phyloP scores from a whole-genome alignment of 2,888 invertebrate genomes.

The Kuschelorhynchus macadamiae region DNA sequence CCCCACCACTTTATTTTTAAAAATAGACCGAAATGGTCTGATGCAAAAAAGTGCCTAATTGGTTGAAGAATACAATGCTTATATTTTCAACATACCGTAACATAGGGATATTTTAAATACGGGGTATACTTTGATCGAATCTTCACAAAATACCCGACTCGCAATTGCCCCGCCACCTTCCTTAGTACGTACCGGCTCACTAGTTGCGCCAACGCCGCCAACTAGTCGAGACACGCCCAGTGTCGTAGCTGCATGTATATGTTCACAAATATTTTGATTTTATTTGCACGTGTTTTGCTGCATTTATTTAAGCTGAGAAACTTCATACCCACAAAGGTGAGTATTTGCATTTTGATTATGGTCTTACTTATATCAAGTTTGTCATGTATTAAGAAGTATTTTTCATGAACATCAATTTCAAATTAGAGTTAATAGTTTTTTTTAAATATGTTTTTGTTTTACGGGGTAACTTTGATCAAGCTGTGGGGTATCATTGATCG shows the following conservation, averaged over 20 bases:
- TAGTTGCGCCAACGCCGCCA: not conserved
- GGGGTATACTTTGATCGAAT: slow-evolving; percentile 4
- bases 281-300: slow-evolving; percentile 1
- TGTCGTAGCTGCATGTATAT: not conserved
- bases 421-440: too few relatives aligned
- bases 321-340: slow-evolving; percentile 10
- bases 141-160: not conserved
- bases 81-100: not conserved
- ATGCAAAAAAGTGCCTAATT: too few relatives aligned
- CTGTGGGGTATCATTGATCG: slow-evolving; percentile 7
- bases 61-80: too few relatives aligned
- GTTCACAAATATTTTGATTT: not conserved
- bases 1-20: too few relatives aligned
- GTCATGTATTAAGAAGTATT: slow-evolving; percentile 4
- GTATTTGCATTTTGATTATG: slow-evolving; percentile 1
- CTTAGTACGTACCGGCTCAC: not conserved
- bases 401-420: not conserved
- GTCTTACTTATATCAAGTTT: slow-evolving; percentile 1
- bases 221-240: too few relatives aligned
- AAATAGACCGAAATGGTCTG: too few relatives aligned
- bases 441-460: too few relatives aligned
- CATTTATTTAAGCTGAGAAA: slow-evolving; percentile 2
- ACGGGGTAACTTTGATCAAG: too few relatives aligned
- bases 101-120: slow-evolving; percentile 8
- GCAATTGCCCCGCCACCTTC: slow-evolving; percentile 1